Conservation (phyloP, 2,888 invertebrate species). For the Lasioglossum calceatum region DNA sequence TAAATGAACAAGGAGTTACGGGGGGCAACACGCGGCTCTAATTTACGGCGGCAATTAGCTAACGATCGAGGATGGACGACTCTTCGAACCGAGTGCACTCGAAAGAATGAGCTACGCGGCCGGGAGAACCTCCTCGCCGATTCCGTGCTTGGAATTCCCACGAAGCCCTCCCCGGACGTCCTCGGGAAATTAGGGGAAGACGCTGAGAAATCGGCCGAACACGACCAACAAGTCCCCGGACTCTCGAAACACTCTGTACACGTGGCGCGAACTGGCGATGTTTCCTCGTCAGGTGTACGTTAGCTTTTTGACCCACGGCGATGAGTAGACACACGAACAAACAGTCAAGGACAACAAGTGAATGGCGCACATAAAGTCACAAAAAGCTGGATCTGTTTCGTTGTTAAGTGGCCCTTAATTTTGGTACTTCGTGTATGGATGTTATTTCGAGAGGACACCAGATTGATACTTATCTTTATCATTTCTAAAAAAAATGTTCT, state of each 20-base stretch:
- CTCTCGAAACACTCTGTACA: neutral
- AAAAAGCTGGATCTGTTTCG: neutral
- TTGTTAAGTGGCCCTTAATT: neutral
- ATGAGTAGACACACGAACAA: neutral
- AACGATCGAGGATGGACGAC: constrained; percentile 65
- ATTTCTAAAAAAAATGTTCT: neutral
- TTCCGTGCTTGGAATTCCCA: constrained; percentile 21
- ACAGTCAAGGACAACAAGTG: neutral
- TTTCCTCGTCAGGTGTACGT: neutral
- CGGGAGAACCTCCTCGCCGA: neutral
- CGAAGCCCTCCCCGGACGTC: neutral
- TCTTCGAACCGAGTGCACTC: constrained; percentile 44
- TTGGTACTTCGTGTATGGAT: neutral
- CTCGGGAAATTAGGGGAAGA: neutral
- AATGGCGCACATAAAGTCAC: neutral
- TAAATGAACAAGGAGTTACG: constrained; percentile 64
- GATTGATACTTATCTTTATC: neutral
- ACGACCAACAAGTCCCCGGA: neutral
- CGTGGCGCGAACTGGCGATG: neutral
- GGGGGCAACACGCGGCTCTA: constrained; percentile 47
- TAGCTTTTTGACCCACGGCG: neutral
- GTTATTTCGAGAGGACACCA: too few species aligned
- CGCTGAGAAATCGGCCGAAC: neutral
- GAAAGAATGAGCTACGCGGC: constrained; percentile 38
- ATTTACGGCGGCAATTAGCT: constrained; percentile 67